Evolutionary conservation across 2,797 vertebrate species (phyloP).

Genomic region (Rhinogobio ventralis): DNA sequence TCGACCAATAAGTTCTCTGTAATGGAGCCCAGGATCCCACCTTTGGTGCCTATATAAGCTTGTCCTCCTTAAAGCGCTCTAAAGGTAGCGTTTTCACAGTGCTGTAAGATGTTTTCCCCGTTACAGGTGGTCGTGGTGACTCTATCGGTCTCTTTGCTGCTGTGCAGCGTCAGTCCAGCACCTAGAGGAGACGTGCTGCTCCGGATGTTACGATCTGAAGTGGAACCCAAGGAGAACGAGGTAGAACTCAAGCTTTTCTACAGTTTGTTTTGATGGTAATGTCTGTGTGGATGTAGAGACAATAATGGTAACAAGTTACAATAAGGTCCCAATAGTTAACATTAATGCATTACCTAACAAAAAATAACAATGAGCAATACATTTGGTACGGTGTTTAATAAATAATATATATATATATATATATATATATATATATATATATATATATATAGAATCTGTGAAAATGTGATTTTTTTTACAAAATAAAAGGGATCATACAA

Average conservation of each 20-base stretch:
- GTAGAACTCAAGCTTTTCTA: constrained; percentile 61
- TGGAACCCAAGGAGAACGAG: constrained; percentile 59
- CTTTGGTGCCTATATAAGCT: constrained; percentile 66
- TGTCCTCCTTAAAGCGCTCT: neutral
- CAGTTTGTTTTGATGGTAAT: neutral
- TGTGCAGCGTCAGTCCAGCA: constrained; percentile 62
- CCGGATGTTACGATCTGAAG: constrained; percentile 63
- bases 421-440: no score
- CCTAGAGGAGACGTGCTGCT: constrained; percentile 64
- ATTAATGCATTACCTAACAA: neutral
- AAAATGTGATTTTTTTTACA: no score
- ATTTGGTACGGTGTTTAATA: neutral
- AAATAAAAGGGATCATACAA: no score
- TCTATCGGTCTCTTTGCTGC: constrained; percentile 65
- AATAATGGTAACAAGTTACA: neutral
- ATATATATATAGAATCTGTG: no score
- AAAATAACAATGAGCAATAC: neutral
- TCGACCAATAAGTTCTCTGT: constrained; percentile 71
- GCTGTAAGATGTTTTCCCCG: constrained; percentile 65
- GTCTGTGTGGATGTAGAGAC: neutral
- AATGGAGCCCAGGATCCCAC: constrained; percentile 29
- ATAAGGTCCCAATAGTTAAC: neutral
- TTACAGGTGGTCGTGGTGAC: constrained; percentile 67
- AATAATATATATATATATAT: no score
- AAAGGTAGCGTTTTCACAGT: neutral